A percentile compares a stretch with the other conserved stretches of the same genome.
These are phyloP conservation scores for Lepus europaeus DNA, from an alignment of 2,113 vertebrate genomes.

Conservation along the genomic window DNA sequence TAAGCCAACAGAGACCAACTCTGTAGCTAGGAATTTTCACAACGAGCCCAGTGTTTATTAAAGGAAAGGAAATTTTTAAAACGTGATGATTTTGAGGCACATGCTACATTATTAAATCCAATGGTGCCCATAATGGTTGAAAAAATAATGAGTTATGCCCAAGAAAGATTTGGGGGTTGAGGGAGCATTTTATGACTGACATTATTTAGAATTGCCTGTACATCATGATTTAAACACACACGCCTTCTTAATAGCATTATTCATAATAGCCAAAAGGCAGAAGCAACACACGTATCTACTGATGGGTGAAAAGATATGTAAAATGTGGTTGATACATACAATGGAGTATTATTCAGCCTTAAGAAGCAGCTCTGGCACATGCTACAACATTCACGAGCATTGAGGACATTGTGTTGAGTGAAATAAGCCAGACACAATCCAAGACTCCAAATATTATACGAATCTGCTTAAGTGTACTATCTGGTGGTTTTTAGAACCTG, in stretches of 20 bases:
- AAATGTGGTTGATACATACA: background rate
- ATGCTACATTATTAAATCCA: background rate
- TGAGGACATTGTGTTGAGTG: background rate
- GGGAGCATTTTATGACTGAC: background rate
- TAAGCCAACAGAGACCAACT: constrained; percentile 5
- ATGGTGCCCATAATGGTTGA: background rate
- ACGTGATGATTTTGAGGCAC: constrained; percentile 13
- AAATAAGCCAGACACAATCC: constrained; percentile 40
- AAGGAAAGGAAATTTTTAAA: constrained; percentile 19
- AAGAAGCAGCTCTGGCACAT: constrained; percentile 20
- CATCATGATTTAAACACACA: constrained; percentile 18
- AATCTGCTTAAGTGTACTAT: background rate
- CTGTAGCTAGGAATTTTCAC: background rate
- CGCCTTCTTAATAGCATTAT: background rate
- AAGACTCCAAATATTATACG: background rate
- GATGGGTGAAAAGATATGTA: background rate
- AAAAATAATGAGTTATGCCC: background rate
- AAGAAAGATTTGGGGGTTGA: background rate
- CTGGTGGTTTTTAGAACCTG: background rate
- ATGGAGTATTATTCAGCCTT: constrained; percentile 35
- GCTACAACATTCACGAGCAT: background rate
- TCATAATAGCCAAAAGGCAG: constrained; percentile 2
- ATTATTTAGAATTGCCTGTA: constrained; percentile 18
- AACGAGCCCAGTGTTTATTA: constrained; percentile 12
- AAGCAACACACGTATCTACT: background rate